Evolutionary conservation across 2,797 vertebrate genomes (phyloP), one percentile per base, ranked within the genome.

Genomic region (Helicolenus hilgendorfi): DNA sequence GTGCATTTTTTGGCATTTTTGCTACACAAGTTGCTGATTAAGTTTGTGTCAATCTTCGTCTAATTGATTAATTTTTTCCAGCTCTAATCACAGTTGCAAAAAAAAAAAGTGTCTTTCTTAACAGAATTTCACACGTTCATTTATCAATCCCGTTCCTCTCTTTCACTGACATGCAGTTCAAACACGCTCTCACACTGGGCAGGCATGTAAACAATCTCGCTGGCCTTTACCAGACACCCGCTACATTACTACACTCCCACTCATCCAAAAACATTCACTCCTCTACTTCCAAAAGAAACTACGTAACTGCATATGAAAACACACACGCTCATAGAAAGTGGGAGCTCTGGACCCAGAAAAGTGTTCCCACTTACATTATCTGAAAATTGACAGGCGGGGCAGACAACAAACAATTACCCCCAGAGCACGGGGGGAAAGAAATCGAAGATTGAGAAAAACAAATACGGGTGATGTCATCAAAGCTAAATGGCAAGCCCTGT

Each of bases 351-450:
- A 63, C 26, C 67, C 68, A 73, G 67, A 77, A 85, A 87, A 78
- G 84, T 73, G 65, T 85, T 84, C 92, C 91, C 62, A 88, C 92
- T 95, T 93, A 93, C 88, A 96, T 96, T 91, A 97, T 97, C 92
- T 96, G 92, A 87, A 95, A 96, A 97, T 90, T 92, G 96, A 97
- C 96, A 95, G 86, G 67, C 87, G 14, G 81, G 75, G 80, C 95
- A 95, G 96, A 97, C 96, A 96, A 97, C 96, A 97, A 97, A 98
- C 95, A 97, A 95, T 96, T 94, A 92, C 93, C 90, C 94, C 82
- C 45, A 26, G 65, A 86, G 92, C 75, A 65, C 24, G 14, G 36
- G 26, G 56, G 59, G 73, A 24, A 63, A 65, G 77, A 68, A 94
- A 96, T 96, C 94, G 94, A 97, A 97, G 86, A 70, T 70, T 86